Percentiles rank a stretch among this genome's conserved stretches.
Evolutionary conservation across 2,797 vertebrate genomes (phyloP).

Genomic region (Acanthurus lineatus): DNA sequence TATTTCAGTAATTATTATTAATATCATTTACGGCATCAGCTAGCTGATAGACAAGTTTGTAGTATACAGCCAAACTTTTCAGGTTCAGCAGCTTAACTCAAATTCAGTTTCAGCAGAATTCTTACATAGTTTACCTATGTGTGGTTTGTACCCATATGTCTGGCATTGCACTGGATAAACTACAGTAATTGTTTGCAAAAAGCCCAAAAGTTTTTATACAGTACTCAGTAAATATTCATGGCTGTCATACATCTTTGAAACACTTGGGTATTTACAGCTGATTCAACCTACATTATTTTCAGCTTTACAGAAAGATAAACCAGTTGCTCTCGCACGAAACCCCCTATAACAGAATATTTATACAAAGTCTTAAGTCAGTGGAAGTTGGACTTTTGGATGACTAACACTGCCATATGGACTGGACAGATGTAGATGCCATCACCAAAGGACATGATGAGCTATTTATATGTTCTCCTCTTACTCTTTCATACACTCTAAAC

Average conservation of each 20-base stretch:
- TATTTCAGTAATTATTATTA: too few relatives aligned
- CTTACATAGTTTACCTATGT: too few relatives aligned
- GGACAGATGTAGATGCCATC: conserved; percentile 59
- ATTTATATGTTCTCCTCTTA: conserved; percentile 44
- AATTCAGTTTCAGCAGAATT: too few relatives aligned
- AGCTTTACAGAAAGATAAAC: neutral
- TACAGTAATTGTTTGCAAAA: neutral
- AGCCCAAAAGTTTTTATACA: neutral
- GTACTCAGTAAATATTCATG: neutral
- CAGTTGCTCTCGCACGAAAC: neutral
- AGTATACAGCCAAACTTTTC: too few relatives aligned
- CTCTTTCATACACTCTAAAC: conserved; percentile 31
- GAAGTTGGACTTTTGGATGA: conserved; percentile 32
- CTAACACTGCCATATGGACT: conserved; percentile 52
- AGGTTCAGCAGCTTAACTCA: too few relatives aligned
- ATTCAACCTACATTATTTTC: neutral
- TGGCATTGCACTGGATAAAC: too few relatives aligned
- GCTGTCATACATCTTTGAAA: neutral
- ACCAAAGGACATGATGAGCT: conserved; percentile 53
- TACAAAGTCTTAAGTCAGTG: conserved; percentile 25
- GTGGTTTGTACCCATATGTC: too few relatives aligned
- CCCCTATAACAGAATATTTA: conserved; percentile 4
- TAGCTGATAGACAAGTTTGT: too few relatives aligned
- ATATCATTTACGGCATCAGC: too few relatives aligned
- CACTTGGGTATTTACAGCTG: too few relatives aligned